These are phyloP conservation scores for Rhinopomastus cyanomelas DNA, from an alignment of 2,113 vertebrate species.

Conservation along the genomic window DNA sequence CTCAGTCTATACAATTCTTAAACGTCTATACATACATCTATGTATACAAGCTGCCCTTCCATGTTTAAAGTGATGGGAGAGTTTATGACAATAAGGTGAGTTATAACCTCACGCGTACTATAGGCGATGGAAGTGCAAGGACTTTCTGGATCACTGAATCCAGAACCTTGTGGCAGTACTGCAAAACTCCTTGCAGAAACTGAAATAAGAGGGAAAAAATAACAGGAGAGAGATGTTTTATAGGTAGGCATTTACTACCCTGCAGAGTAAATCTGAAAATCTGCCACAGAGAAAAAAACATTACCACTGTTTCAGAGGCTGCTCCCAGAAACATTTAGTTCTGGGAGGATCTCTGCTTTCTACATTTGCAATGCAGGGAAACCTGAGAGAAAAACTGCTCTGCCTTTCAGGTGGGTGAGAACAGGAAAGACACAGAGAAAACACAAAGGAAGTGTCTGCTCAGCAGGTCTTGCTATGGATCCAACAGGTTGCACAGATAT, in stretches of 20 bases:
- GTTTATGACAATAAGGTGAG: neutral
- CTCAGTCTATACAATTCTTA: neutral
- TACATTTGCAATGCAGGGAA: neutral
- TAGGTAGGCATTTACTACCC: neutral
- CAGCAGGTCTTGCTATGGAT: neutral
- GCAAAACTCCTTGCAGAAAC: neutral
- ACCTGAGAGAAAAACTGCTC: neutral
- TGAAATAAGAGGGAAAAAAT: neutral
- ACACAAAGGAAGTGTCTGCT: neutral
- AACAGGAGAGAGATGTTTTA: neutral
- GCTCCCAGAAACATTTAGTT: neutral
- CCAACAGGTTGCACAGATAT: neutral
- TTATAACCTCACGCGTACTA: neutral
- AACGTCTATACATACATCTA: accelerated
- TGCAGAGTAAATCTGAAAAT: neutral
- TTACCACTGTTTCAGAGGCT: neutral
- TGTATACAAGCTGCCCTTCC: neutral
- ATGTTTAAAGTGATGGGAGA: neutral
- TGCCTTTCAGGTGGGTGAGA: neutral
- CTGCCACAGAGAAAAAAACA: neutral
- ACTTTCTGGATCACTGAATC: neutral
- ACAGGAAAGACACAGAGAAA: neutral
- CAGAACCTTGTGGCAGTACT: neutral
- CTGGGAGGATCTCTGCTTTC: neutral
- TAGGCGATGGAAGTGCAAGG: neutral